These are phyloP conservation scores for Chromoteleia sp. DNA, from an alignment of 2,888 invertebrate genomes.

Conservation along the genomic window DNA sequence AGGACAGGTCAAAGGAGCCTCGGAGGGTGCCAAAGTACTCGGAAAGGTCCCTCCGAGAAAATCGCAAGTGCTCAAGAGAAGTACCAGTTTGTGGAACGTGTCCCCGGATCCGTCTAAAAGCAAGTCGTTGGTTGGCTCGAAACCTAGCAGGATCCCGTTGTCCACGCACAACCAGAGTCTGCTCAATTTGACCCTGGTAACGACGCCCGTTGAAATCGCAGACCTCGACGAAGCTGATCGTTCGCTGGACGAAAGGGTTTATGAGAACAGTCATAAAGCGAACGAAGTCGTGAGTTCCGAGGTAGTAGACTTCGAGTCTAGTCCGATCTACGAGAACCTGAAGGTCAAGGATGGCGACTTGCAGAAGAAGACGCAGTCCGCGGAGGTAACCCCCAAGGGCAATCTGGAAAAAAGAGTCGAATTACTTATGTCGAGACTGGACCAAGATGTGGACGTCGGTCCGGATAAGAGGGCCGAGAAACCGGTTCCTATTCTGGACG, in stretches of 20 bases:
- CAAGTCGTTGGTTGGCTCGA: constrained; percentile 72
- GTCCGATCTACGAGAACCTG: constrained; percentile 77
- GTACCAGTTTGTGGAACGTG: constrained; percentile 82
- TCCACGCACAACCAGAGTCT: constrained; percentile 82
- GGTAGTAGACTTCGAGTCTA: background rate
- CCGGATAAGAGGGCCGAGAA: constrained; percentile 55
- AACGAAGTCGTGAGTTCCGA: background rate
- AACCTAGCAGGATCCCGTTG: constrained; percentile 81
- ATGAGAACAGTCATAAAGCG: constrained; percentile 78
- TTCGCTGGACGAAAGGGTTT: constrained; percentile 78
- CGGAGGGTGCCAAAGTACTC: too few relatives aligned
- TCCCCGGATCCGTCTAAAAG: constrained; percentile 71
- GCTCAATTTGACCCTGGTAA: constrained; percentile 80
- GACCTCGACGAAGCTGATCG: constrained; percentile 79
- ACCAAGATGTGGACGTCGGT: constrained; percentile 80
- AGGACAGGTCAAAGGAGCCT: constrained; percentile 10
- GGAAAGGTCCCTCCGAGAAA: constrained; percentile 32
- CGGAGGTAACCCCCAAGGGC: constrained; percentile 77
- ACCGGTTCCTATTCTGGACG: constrained; percentile 60
- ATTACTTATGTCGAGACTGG: constrained; percentile 79
- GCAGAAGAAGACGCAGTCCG: constrained; percentile 41
- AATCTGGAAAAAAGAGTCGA: constrained; percentile 80
- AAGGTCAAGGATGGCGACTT: constrained; percentile 55
- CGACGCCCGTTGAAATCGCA: constrained; percentile 63
- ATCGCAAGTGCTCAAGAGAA: constrained; percentile 75